Evolutionary conservation across 2,888 invertebrate genomes (phyloP).

Genomic region (Aethes cnicana): DNA sequence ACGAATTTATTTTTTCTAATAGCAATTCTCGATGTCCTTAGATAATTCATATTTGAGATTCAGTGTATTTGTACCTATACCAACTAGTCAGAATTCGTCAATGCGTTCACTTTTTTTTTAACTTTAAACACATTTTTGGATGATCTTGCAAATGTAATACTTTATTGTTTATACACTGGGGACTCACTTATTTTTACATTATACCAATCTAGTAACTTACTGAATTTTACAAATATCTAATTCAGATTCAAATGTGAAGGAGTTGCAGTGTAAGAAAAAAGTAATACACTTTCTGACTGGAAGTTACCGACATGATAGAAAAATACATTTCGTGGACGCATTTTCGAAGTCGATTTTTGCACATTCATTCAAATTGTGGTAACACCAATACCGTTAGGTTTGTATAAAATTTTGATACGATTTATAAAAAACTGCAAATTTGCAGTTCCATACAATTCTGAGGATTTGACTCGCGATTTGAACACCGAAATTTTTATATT

Average conservation of each 20-base stretch:
- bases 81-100: no score
- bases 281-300: no score
- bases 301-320: neutral
- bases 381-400: constrained; percentile 15
- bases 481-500: constrained; percentile 18
- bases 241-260: no score
- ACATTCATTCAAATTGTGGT: constrained; percentile 1
- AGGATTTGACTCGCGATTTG: constrained; percentile 16
- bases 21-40: constrained; percentile 3
- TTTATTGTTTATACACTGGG: no score
- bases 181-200: no score
- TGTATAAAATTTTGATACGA: constrained; percentile 29
- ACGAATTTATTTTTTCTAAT: constrained; percentile 30
- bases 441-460: constrained; percentile 19
- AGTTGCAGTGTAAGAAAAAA: neutral
- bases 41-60: constrained; percentile 8
- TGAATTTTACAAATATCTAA: no score
- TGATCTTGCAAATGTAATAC: neutral
- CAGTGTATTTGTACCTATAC: constrained; percentile 6
- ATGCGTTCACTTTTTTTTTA: no score
- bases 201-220: no score
- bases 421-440: constrained; percentile 25
- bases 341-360: neutral
- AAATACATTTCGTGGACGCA: neutral
- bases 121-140: no score